Conservation (phyloP, 2,113 vertebrate genomes). For the Macquaria australasica region DNA sequence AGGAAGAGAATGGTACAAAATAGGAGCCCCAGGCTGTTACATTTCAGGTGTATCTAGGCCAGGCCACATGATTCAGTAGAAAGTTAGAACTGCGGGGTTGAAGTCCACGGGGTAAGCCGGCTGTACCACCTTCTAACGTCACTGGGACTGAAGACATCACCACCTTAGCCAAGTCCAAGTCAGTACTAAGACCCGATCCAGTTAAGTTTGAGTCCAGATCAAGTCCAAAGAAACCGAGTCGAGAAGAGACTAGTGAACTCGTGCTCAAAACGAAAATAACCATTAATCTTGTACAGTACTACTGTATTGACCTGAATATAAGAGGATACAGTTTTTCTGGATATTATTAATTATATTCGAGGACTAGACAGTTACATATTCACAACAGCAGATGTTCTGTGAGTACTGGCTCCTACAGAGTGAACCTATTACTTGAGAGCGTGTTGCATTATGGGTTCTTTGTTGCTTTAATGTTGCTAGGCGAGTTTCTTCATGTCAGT, state of each 20-base stretch:
- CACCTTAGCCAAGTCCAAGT: background rate
- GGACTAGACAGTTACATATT: background rate
- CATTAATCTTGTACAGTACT: background rate
- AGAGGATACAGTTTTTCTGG: background rate
- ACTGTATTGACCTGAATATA: background rate
- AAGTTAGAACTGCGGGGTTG: conserved; percentile 46
- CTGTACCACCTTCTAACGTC: conserved; percentile 1
- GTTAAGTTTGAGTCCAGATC: conserved; percentile 14
- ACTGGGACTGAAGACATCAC: conserved; percentile 29
- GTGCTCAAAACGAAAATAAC: background rate
- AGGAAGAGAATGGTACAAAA: conserved; percentile 69
- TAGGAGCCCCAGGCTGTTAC: conserved; percentile 52
- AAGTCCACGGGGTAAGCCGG: conserved; percentile 28
- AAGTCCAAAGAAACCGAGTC: background rate
- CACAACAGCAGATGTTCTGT: background rate
- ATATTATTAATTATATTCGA: background rate
- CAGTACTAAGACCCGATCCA: background rate
- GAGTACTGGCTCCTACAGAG: background rate
- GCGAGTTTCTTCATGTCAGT: background rate
- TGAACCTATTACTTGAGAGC: background rate
- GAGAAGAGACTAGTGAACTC: background rate
- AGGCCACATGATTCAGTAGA: conserved; percentile 51
- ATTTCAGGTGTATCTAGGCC: conserved; percentile 77
- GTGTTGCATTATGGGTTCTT: background rate
- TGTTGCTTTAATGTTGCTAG: background rate